These are phyloP conservation scores for Sialis lutaria DNA, from an alignment of 2,888 invertebrate genomes.

Conservation along the genomic window DNA sequence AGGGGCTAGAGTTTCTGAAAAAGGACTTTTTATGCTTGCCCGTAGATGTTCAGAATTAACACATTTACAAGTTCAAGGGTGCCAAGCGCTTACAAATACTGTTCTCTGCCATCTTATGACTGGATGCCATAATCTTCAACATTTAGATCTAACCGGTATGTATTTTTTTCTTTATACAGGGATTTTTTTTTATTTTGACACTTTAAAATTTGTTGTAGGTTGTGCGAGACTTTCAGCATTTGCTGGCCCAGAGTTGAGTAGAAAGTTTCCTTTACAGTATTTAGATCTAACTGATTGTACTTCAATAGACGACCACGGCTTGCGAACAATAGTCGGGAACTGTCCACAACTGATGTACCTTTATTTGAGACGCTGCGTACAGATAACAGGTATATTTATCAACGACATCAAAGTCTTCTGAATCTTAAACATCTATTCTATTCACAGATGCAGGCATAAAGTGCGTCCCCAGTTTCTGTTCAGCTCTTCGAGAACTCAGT, in stretches of 20 bases:
- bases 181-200: neutral
- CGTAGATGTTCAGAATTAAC: conserved; percentile 67
- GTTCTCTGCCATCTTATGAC: conserved; percentile 64
- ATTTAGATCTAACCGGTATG: conserved; percentile 70
- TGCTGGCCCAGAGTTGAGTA: conserved; percentile 43
- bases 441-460: conserved; percentile 72
- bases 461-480: conserved; percentile 78
- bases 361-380: conserved; percentile 72
- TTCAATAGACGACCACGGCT: conserved; percentile 65
- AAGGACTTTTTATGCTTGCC: conserved; percentile 57
- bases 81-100: conserved; percentile 55
- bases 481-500: conserved; percentile 66
- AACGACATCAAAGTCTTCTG: neutral
- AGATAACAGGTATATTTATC: conserved; percentile 52
- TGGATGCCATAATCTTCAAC: conserved; percentile 63
- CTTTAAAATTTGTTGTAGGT: conserved; percentile 27
- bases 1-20: conserved; percentile 56
- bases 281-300: conserved; percentile 83
- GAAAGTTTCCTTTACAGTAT: conserved; percentile 63
- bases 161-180: neutral
- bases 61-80: conserved; percentile 61
- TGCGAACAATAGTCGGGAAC: conserved; percentile 67
- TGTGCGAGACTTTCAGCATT: conserved; percentile 64
- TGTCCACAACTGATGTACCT: conserved; percentile 76
- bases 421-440: neutral